These are phyloP conservation scores for Lathamus discolor DNA, from an alignment of 2,113 vertebrate species.

Conservation along the genomic window DNA sequence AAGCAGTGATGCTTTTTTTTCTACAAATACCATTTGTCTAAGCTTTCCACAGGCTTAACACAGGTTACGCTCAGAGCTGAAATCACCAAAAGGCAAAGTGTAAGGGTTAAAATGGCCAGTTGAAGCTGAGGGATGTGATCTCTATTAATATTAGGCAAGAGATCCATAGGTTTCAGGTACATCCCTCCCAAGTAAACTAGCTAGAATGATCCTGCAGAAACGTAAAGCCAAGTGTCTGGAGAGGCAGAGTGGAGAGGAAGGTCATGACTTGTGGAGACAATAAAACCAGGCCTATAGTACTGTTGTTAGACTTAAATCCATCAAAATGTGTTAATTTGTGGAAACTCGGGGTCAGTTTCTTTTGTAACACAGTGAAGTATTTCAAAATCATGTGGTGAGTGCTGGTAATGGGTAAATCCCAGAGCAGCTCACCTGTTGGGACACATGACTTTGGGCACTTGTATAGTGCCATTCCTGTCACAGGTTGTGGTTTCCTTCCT, in stretches of 20 bases:
- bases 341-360: background rate
- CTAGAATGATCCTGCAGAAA: background rate
- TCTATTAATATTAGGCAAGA: background rate
- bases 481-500: background rate
- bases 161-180: background rate
- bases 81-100: background rate
- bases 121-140: background rate
- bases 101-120: background rate
- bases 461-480: background rate
- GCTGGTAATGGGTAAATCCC: background rate
- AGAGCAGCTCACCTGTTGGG: background rate
- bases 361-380: background rate
- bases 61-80: background rate
- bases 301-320: background rate
- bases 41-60: background rate
- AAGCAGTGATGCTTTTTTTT: background rate
- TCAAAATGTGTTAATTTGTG: background rate
- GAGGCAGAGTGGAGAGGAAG: background rate
- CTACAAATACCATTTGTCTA: background rate
- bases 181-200: background rate
- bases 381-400: background rate
- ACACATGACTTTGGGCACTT: background rate
- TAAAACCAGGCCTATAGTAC: background rate
- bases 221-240: background rate
- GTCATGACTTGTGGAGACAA: background rate